Evolutionary conservation across 2,888 invertebrate species (phyloP), one percentile per base, ranked within the genome.

Genomic region (Acrobasis repandana): DNA sequence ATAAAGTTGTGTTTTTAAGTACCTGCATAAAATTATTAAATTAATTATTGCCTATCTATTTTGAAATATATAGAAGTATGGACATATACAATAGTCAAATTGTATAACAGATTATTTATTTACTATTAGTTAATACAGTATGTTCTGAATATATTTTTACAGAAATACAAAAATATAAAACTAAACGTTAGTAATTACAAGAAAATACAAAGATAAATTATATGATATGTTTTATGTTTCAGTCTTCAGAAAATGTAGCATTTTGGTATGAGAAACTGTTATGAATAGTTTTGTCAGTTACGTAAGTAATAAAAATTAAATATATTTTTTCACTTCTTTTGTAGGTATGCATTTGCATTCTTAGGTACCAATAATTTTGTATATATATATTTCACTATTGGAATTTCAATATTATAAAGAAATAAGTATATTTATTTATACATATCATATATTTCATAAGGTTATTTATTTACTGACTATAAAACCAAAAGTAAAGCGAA

Each of bases 191-290:
- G 61, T 14, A 64, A 59, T 63, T 60, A 69, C 66, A 74, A 73
- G 75, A 75, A 76, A 76, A 72, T 73, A 76, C 73, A 76, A 72
- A 72, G 70, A 74, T 77, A 82, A 84, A 85, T 85, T 82, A 86
- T 86, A 86, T 85, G 83, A 86, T 86, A 86, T 85, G 86, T 84
- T 79, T 80, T 74, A 80, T 70, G 72, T 73, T 76, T 86, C 86
- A 86, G 86, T 86, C 86, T 86, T 86, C 70, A 79, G 76, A 80
- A 79, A 81, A 76, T 76, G 75, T 82, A 78, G 77, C 70, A 68
- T 75, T 74, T 73, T 66, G 68, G 67, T 70, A 71, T 69, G 14
- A n/a, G n/a, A 5, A 43, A 43, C 43, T 43, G 43, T 43, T 14
- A 43, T 11, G 3, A n/a, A 43, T 43, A 43, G 11, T 43, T 9